Evolutionary conservation across 2,113 vertebrate genomes (phyloP).

Genomic region (Psittacus erithacus): DNA sequence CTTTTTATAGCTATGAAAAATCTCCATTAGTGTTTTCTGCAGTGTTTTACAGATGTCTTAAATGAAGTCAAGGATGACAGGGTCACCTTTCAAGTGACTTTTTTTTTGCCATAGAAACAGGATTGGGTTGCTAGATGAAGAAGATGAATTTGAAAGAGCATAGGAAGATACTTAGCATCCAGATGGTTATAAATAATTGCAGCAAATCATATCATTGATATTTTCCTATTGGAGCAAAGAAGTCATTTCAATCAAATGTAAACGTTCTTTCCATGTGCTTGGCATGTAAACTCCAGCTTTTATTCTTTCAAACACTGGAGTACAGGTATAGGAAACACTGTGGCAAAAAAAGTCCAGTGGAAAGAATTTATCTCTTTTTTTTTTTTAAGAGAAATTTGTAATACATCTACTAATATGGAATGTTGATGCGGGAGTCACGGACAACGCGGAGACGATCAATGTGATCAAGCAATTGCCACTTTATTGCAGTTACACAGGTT

Average conservation of each 20-base stretch:
- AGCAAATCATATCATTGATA: not conserved
- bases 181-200: not conserved
- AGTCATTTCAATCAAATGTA: not conserved
- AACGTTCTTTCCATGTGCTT: not conserved
- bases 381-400: not conserved
- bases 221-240: not conserved
- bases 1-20: constrained; percentile 29
- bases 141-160: not conserved
- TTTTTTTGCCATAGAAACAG: constrained; percentile 13
- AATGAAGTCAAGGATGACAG: constrained; percentile 2
- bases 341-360: not conserved
- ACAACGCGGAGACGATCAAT: too few relatives aligned
- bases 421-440: too few relatives aligned
- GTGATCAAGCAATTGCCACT: too few relatives aligned
- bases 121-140: not conserved
- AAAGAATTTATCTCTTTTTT: not conserved
- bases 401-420: not conserved
- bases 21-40: constrained; percentile 16
- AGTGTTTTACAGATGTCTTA: constrained; percentile 8
- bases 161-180: not conserved
- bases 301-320: not conserved
- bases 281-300: not conserved
- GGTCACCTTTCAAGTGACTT: constrained; percentile 14
- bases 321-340: not conserved
- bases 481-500: too few relatives aligned